phyloP scores from a whole-genome alignment of 2,113 vertebrate genomes.

The Pseudorasbora parva region DNA sequence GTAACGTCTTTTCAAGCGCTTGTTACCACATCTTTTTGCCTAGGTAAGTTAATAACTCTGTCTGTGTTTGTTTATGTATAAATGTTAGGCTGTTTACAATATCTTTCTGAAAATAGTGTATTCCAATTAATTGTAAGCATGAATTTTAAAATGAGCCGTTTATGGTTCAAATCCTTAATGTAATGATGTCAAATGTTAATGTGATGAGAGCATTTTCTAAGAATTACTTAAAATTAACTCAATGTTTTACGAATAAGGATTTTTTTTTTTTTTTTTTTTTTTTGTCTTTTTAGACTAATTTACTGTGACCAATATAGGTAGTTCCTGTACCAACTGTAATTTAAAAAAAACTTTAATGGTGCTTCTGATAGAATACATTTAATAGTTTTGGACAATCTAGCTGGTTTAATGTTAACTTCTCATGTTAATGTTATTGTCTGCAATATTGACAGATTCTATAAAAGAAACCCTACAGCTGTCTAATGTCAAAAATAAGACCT shows the following conservation, averaged over 20 bases:
- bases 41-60: background rate
- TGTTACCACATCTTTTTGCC: background rate
- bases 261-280: too few relatives aligned
- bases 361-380: background rate
- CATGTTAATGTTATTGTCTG: background rate
- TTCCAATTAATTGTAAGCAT: background rate
- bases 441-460: background rate
- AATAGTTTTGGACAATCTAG: background rate
- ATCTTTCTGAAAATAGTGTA: background rate
- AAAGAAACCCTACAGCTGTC: background rate
- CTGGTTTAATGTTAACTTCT: background rate
- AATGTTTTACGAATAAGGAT: background rate
- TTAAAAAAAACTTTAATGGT: background rate
- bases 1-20: background rate
- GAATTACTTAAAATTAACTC: background rate
- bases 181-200: background rate
- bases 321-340: background rate
- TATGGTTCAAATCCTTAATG: background rate
- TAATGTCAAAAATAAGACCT: background rate
- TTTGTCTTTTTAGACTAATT: background rate
- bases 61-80: background rate
- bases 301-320: background rate
- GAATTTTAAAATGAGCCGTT: background rate
- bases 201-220: background rate
- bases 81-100: background rate